Conservation (phyloP, 2,888 invertebrate species). For the Rotaria socialis region DNA sequence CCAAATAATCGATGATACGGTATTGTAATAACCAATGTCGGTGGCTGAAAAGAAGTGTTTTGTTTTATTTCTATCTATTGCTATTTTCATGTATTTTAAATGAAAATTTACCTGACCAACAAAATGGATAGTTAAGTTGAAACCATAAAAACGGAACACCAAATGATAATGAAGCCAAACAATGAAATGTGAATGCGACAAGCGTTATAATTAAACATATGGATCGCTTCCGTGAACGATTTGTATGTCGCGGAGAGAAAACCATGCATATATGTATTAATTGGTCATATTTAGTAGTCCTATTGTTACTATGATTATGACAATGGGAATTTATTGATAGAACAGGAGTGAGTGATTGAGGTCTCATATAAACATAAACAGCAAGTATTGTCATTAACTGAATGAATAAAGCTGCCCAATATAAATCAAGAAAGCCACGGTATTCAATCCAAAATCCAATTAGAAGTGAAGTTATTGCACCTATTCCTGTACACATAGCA, state of each 20-base stretch:
- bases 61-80: too few species aligned
- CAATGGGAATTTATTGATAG: background rate
- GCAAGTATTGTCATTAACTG: background rate
- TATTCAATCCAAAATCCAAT: slow-evolving; percentile 28
- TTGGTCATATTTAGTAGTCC: background rate
- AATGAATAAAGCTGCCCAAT: slow-evolving; percentile 23
- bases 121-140: slow-evolving; percentile 35
- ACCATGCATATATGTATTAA: background rate
- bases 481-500: background rate
- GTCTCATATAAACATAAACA: slow-evolving; percentile 20
- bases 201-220: background rate
- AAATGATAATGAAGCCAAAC: background rate
- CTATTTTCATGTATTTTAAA: too few species aligned
- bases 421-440: background rate
- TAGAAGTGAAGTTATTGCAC: background rate
- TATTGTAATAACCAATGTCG: slow-evolving; percentile 14
- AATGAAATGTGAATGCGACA: background rate
- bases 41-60: background rate
- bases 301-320: background rate
- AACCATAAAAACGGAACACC: slow-evolving; percentile 23
- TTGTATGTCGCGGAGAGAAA: background rate
- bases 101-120: slow-evolving; percentile 15
- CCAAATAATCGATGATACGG: background rate
- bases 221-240: background rate
- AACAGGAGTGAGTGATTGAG: background rate